Conservation (phyloP, 1,140 invertebrate species). For the Trichonephila inaurata region DNA sequence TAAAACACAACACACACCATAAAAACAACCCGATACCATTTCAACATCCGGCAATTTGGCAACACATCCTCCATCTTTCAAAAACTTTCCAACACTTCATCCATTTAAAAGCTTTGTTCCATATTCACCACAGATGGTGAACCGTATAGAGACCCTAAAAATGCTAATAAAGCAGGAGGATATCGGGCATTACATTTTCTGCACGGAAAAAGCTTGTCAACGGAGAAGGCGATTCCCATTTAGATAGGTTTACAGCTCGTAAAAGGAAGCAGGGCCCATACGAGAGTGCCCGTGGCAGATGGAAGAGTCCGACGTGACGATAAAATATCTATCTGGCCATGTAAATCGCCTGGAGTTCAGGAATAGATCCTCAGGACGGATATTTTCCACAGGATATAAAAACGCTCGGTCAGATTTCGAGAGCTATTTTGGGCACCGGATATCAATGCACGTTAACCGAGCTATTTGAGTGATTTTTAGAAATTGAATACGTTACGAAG, state of each 20-base stretch:
- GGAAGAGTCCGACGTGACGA: neutral
- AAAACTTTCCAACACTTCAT: neutral
- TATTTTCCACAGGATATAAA: constrained; percentile 19
- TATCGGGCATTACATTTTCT: constrained; percentile 5
- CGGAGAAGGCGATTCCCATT: constrained; percentile 14
- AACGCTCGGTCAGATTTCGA: neutral
- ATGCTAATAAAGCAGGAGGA: neutral
- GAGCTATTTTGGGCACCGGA: neutral
- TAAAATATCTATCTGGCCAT: neutral
- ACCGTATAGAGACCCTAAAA: neutral
- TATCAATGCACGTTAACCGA: neutral
- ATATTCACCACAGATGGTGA: constrained; percentile 21
- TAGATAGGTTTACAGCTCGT: constrained; percentile 31
- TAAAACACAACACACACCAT: no score
- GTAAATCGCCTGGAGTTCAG: neutral
- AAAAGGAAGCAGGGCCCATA: neutral
- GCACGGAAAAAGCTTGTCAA: constrained; percentile 34
- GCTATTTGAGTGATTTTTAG: neutral
- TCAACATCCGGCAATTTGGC: no score
- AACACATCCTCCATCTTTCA: neutral
- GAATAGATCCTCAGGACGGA: neutral
- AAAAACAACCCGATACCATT: no score
- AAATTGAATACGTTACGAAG: neutral
- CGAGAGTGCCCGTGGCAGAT: neutral
- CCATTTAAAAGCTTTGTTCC: neutral